Base-by-base conservation (phyloP, 2,797 vertebrate genomes). In the Oreochromis grahami region DNA sequence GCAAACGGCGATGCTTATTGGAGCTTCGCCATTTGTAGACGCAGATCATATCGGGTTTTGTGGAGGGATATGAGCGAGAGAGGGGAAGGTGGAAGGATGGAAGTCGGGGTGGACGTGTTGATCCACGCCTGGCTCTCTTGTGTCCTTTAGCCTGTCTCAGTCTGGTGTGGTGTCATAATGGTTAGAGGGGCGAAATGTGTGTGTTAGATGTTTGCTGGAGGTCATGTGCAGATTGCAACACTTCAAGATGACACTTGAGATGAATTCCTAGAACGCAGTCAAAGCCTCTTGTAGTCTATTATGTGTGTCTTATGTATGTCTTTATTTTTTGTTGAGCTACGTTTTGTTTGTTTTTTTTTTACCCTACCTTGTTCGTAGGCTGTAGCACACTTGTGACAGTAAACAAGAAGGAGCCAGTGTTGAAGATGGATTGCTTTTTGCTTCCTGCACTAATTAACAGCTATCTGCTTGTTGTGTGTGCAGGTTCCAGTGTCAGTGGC, bases 401-500 rank as follows among this genome's bases (percentile, higher is more conserved):
- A 50, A 74, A 19, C 26, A 74, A 32, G 15, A 50, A 74, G 10
- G 9, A 70, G 65, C 13, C 38, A 74, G 17, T 74, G 29, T 19
- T 74, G 26, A 74, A 26, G 26, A n/a, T 50, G 43, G 43, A 74
- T 50, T 74, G 68, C 17, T 5, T 74, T 74, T 50, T 12, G 45
- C 26, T 74, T 74, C 70, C 7, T 32, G 45, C 70, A n/a, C 45
- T 51, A 74, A n/a, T 74, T 74, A 74, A 51, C 70, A 74, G 11
- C 77, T 82, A 4, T 89, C 34, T 80, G 5, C 85, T 81, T 7
- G 4, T 81, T 85, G 21, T 85, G 12, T 88, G 12, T 88, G 79
- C 92, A 99, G 98, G 98, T 99, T 93, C 98, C 98, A 95, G 98
- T 98, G 94, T 99, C 98, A 97, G 98, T 99, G 98, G 99, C 99